Conservation (phyloP, 2,888 invertebrate species). For the Spisula solida region DNA sequence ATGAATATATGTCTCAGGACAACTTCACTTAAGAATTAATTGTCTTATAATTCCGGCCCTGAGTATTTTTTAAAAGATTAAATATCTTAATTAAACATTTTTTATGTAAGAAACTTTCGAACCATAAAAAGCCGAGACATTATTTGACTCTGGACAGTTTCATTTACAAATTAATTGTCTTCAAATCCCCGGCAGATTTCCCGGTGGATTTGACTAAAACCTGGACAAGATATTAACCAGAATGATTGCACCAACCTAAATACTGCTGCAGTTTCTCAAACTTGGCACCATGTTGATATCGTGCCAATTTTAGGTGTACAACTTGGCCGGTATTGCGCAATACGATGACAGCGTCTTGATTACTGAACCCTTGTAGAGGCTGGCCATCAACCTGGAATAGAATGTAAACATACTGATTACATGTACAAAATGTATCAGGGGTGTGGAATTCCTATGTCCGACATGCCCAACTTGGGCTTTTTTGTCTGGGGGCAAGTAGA, state of each 20-base stretch:
- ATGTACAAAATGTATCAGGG: too few relatives aligned
- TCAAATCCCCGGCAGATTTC: neutral
- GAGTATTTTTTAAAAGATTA: too few relatives aligned
- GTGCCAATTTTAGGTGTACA: conserved; percentile 95
- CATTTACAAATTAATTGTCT: neutral
- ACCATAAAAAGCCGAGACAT: neutral
- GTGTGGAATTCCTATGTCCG: too few relatives aligned
- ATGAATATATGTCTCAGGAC: too few relatives aligned
- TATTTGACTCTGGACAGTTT: neutral
- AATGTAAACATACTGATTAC: neutral
- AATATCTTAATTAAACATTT: too few relatives aligned
- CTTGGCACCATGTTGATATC: conserved; percentile 94
- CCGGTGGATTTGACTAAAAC: conserved; percentile 11
- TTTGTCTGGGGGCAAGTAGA: too few relatives aligned
- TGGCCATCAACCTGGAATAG: conserved; percentile 93
- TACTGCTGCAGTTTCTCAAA: conserved; percentile 86
- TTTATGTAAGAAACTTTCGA: neutral
- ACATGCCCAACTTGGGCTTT: too few relatives aligned
- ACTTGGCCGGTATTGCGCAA: conserved; percentile 96
- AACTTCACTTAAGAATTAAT: too few relatives aligned
- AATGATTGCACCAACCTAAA: conserved; percentile 75
- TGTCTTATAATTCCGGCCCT: too few relatives aligned
- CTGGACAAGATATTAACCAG: neutral
- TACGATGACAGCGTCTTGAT: conserved; percentile 98
- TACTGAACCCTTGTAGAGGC: conserved; percentile 97